phyloP scores from a whole-genome alignment of 2,113 vertebrate genomes.

The Colinus virginianus region DNA sequence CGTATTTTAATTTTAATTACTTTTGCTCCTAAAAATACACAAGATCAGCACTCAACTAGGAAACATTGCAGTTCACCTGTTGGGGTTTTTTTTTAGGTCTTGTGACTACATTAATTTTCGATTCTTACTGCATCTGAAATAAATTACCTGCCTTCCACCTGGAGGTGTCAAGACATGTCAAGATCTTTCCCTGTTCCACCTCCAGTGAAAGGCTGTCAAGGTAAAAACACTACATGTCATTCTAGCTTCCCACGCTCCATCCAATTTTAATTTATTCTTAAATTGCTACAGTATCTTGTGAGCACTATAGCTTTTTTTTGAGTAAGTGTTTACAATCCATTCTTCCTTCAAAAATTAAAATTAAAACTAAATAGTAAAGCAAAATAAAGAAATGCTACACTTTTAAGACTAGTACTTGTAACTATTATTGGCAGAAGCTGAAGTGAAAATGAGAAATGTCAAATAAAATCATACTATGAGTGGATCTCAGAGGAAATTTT shows the following conservation, averaged over 20 bases:
- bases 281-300: constrained; percentile 1
- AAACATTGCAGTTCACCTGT: background rate
- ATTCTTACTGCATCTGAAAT: constrained; percentile 33
- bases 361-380: background rate
- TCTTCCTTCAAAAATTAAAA: background rate
- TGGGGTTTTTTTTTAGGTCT: background rate
- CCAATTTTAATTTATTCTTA: constrained; percentile 46
- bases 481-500: background rate
- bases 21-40: constrained; percentile 31
- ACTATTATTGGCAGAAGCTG: background rate
- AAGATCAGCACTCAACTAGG: background rate
- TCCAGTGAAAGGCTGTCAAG: constrained; percentile 62
- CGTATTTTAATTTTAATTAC: background rate
- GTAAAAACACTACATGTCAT: constrained; percentile 41
- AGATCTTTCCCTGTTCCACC: constrained; percentile 53
- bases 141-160: constrained; percentile 55
- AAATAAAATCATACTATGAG: background rate
- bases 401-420: background rate
- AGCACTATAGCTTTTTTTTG: background rate
- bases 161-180: constrained; percentile 47
- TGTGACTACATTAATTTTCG: constrained; percentile 9
- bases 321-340: background rate
- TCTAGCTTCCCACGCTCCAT: constrained; percentile 33
- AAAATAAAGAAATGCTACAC: background rate
- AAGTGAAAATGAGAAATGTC: background rate